Conservation (phyloP, 2,888 invertebrate species). For the Drosophila antonietae region DNA sequence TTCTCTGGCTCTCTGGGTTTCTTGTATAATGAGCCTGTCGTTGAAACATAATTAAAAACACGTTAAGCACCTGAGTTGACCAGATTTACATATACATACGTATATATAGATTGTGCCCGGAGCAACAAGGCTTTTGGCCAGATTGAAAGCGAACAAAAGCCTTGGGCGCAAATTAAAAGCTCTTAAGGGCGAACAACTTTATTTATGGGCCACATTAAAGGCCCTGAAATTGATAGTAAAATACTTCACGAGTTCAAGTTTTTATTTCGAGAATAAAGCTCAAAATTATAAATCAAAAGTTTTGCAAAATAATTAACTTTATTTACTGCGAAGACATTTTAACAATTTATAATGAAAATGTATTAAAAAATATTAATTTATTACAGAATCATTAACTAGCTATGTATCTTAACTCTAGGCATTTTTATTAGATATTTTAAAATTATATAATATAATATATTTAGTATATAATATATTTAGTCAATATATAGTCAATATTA, state of each 20-base stretch:
- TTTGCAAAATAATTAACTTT: background rate
- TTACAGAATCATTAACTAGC: background rate
- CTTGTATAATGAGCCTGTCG: constrained; percentile 60
- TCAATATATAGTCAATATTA: too few relatives aligned
- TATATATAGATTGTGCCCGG: constrained; percentile 36
- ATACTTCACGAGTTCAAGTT: background rate
- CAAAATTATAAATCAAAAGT: background rate
- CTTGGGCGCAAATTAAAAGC: constrained; percentile 10
- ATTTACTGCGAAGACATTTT: background rate
- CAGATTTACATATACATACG: constrained; percentile 17
- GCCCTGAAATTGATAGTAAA: background rate
- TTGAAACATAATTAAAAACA: constrained; percentile 70
- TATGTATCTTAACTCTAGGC: too few relatives aligned
- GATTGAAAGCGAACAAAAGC: background rate
- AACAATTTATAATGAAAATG: background rate
- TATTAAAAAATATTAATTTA: background rate
- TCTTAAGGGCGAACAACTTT: constrained; percentile 11
- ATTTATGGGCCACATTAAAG: constrained; percentile 6
- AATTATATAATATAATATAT: too few relatives aligned
- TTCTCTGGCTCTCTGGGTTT: background rate
- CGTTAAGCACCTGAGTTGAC: constrained; percentile 57
- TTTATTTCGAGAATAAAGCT: background rate
- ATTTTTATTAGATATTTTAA: too few relatives aligned
- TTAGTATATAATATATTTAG: too few relatives aligned
- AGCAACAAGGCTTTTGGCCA: constrained; percentile 14